A percentile compares a stretch with the other conserved stretches of the same genome.
phyloP scores from a whole-genome alignment of 1,140 invertebrate genomes.

The Drosophila takahashii region DNA sequence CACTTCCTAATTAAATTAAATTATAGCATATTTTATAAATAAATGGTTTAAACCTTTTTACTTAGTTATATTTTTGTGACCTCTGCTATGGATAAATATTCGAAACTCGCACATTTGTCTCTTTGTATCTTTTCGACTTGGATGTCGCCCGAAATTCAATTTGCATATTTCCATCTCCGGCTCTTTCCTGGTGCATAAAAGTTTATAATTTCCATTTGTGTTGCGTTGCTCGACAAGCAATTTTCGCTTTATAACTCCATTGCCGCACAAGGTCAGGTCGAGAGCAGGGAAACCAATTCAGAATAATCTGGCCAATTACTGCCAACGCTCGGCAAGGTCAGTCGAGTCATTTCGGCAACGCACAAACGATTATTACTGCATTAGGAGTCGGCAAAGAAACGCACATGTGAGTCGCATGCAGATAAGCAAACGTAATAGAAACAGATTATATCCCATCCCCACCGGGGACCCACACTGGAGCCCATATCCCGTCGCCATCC shows the following conservation, averaged over 20 bases:
- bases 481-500: background rate
- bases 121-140: constrained; percentile 54
- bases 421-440: constrained; percentile 79
- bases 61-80: too few relatives aligned
- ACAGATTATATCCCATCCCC: constrained; percentile 59
- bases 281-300: constrained; percentile 58
- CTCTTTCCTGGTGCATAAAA: constrained; percentile 30
- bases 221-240: constrained; percentile 58
- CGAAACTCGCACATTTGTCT: constrained; percentile 52
- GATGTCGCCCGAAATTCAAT: constrained; percentile 60
- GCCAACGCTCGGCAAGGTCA: constrained; percentile 62
- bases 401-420: constrained; percentile 63
- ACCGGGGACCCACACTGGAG: constrained; percentile 2
- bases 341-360: constrained; percentile 67
- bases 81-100: background rate
- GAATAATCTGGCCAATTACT: constrained; percentile 76
- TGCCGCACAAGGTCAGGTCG: constrained; percentile 48
- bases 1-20: too few relatives aligned
- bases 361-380: constrained; percentile 82
- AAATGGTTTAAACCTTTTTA: too few relatives aligned
- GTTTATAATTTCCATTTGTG: constrained; percentile 71
- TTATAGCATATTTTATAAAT: too few relatives aligned
- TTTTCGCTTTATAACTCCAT: constrained; percentile 77
- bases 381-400: constrained; percentile 38
- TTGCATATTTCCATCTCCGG: constrained; percentile 43